Conservation (phyloP, 2,113 vertebrate species). For the Petrocephalus zakoni region DNA sequence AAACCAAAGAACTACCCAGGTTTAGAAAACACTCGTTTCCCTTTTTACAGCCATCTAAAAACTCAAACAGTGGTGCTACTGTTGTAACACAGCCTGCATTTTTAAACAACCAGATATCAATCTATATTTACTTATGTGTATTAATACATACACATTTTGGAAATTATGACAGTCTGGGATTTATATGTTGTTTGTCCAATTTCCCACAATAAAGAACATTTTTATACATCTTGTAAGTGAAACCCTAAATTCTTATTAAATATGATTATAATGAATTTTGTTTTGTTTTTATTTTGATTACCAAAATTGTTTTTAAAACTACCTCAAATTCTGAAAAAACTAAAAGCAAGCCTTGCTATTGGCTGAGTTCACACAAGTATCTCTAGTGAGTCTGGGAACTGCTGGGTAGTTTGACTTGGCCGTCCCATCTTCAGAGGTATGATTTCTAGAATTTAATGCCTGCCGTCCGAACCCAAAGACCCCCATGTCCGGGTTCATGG, state of each 20-base stretch:
- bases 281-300: constrained; percentile 20
- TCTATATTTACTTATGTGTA: constrained; percentile 68
- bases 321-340: constrained; percentile 11
- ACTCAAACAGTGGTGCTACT: constrained; percentile 79
- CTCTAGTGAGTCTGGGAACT: constrained; percentile 20
- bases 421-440: constrained; percentile 62
- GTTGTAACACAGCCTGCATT: constrained; percentile 93
- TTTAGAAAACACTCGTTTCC: constrained; percentile 41
- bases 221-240: constrained; percentile 22
- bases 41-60: constrained; percentile 36
- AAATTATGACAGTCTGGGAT: constrained; percentile 54
- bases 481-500: constrained; percentile 48
- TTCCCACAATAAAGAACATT: constrained; percentile 12
- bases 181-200: constrained; percentile 7
- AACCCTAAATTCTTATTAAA: constrained; percentile 21
- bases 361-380: constrained; percentile 45
- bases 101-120: constrained; percentile 80
- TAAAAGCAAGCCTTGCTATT: constrained; percentile 31
- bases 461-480: constrained; percentile 32
- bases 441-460: constrained; percentile 47
- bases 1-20: constrained; percentile 25
- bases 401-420: constrained; percentile 50
- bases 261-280: constrained; percentile 15
- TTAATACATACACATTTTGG: constrained; percentile 65
- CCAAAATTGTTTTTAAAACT: constrained; percentile 25